Evolutionary conservation across 2,113 vertebrate genomes (phyloP).

Genomic region (Zootoca vivipara): DNA sequence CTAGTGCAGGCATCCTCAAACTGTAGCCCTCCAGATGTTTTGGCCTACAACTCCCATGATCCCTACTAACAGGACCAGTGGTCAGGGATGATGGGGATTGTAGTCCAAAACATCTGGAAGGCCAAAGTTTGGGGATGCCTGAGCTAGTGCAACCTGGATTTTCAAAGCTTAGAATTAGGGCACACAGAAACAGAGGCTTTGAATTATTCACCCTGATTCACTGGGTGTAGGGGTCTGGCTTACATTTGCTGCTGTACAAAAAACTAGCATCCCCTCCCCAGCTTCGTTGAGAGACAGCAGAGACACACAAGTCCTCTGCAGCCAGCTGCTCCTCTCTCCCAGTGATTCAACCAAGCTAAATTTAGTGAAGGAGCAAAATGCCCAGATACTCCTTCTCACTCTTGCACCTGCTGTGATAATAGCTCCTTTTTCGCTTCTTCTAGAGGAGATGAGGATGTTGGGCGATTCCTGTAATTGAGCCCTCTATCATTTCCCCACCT

Average conservation of each 20-base stretch:
- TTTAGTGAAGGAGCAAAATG: not conserved
- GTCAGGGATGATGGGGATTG: no score
- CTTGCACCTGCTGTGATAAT: conserved; percentile 7
- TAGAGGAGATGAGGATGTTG: not conserved
- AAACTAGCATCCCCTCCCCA: not conserved
- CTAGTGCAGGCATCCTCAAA: no score
- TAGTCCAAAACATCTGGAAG: no score
- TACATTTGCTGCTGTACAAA: not conserved
- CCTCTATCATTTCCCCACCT: not conserved
- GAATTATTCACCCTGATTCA: not conserved
- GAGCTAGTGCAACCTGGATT: not conserved
- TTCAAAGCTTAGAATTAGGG: not conserved
- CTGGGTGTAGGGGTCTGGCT: not conserved
- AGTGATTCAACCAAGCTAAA: not conserved
- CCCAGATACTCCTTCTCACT: not conserved
- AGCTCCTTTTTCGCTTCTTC: not conserved
- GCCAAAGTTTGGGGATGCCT: no score
- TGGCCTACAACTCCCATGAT: no score
- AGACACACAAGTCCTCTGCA: not conserved
- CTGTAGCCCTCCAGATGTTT: no score
- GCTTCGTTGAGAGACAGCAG: not conserved
- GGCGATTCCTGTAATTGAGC: not conserved
- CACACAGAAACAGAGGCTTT: not conserved
- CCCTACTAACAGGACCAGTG: no score
- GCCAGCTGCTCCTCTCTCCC: not conserved